Evolutionary conservation across 2,113 vertebrate genomes (phyloP).

Genomic region (Paedocypris sp.): DNA sequence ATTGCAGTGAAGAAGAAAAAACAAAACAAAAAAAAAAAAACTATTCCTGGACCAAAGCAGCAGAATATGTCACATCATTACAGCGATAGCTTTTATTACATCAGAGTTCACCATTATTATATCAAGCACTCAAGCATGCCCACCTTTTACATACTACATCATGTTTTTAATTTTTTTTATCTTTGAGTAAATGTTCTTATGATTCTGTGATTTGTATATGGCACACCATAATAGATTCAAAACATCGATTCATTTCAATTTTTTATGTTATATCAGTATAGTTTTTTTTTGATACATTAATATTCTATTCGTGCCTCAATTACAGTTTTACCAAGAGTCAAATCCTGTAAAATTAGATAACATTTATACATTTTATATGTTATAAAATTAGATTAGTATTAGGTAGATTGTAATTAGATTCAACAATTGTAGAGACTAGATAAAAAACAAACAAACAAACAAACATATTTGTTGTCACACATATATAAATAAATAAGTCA

Average conservation of each 20-base stretch:
- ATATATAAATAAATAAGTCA: too few relatives aligned
- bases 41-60: slow-evolving; percentile 19
- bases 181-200: neutral
- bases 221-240: neutral
- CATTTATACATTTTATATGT: too few relatives aligned
- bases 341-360: too few relatives aligned
- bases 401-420: too few relatives aligned
- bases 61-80: slow-evolving; percentile 35
- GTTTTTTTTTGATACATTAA: too few relatives aligned
- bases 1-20: slow-evolving; percentile 15
- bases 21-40: slow-evolving; percentile 34
- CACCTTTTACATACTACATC: neutral
- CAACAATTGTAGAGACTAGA: too few relatives aligned
- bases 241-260: neutral
- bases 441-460: too few relatives aligned
- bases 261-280: neutral
- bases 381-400: too few relatives aligned
- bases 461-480: too few relatives aligned
- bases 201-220: neutral
- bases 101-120: slow-evolving; percentile 45
- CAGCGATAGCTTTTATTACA: slow-evolving; percentile 45
- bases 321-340: too few relatives aligned
- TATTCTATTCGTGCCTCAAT: too few relatives aligned
- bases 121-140: slow-evolving; percentile 32
- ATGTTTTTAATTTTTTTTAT: too few relatives aligned